A percentile compares a stretch with the other conserved stretches of the same genome.
Evolutionary conservation across 2,113 vertebrate species (phyloP).

Genomic region (Oryzias celebensis): DNA sequence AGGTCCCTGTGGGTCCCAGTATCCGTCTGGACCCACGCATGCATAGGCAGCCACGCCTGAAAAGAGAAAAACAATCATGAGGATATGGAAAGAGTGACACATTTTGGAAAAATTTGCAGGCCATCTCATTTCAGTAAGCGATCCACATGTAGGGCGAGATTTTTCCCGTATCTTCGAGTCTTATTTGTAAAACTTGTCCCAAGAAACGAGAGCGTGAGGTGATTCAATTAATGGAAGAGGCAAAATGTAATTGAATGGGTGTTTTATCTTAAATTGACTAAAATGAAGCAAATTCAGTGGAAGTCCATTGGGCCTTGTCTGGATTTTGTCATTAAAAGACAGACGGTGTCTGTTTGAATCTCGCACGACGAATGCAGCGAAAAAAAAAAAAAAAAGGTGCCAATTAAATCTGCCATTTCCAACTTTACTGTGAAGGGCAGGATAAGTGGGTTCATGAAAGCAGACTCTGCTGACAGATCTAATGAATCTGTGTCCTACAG

Average conservation of each 20-base stretch:
- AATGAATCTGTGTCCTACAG: conserved; percentile 1
- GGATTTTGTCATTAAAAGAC: conserved; percentile 57
- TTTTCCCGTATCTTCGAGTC: neutral
- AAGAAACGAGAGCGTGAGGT: conserved; percentile 26
- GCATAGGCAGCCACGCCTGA: conserved; percentile 88
- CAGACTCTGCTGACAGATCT: conserved; percentile 22
- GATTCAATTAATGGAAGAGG: conserved; percentile 50
- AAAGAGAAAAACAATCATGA: conserved; percentile 20
- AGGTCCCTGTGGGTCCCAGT: conserved; percentile 93
- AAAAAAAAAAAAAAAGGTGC: conserved; percentile 38
- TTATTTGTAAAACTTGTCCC: conserved; percentile 26
- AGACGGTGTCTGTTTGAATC: conserved; percentile 37
- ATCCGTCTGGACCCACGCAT: conserved; percentile 86
- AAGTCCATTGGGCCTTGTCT: conserved; percentile 15
- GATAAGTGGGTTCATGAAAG: conserved; percentile 34
- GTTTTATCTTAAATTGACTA: conserved; percentile 41
- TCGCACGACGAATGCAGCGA: conserved; percentile 19
- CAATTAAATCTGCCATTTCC: conserved; percentile 49
- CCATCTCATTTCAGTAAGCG: neutral
- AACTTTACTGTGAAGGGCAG: conserved; percentile 65
- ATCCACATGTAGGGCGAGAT: neutral
- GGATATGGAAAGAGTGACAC: no score
- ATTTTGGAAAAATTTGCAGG: neutral
- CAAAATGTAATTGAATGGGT: conserved; percentile 47
- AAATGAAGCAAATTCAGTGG: conserved; percentile 38